Evolutionary conservation across 2,888 invertebrate species (phyloP).

Genomic region (Hydrotaea cyrtoneurina): DNA sequence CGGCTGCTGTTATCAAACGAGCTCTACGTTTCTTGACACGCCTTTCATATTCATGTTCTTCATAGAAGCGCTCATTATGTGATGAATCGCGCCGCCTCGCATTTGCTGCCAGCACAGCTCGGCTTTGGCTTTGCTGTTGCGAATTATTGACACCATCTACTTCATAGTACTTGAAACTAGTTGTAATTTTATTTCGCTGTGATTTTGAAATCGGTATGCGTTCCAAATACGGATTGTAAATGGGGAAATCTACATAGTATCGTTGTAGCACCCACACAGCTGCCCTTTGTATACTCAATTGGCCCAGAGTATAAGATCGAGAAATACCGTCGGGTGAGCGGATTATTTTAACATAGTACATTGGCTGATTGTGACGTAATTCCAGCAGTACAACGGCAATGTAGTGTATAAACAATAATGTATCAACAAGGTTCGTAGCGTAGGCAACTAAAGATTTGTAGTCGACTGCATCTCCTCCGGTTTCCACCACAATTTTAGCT

Average conservation of each 20-base stretch:
- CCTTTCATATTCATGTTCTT: slow-evolving; percentile 97
- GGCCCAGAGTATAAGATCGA: slow-evolving; percentile 92
- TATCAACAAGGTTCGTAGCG: slow-evolving; percentile 95
- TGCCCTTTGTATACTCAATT: slow-evolving; percentile 95
- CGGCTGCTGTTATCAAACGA: slow-evolving; percentile 94
- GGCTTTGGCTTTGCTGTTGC: slow-evolving; percentile 87
- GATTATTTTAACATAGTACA: slow-evolving; percentile 93
- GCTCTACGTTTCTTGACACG: slow-evolving; percentile 95
- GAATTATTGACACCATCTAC: slow-evolving; percentile 91
- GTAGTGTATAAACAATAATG: slow-evolving; percentile 96
- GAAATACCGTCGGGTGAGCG: slow-evolving; percentile 98
- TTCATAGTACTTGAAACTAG: slow-evolving; percentile 98
- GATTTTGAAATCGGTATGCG: slow-evolving; percentile 93
- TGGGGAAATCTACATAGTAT: slow-evolving; percentile 97
- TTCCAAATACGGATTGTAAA: slow-evolving; percentile 98
- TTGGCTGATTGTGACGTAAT: slow-evolving; percentile 94
- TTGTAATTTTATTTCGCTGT: slow-evolving; percentile 86
- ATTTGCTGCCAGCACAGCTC: slow-evolving; percentile 87
- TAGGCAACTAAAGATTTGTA: slow-evolving; percentile 95
- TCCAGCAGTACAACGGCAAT: slow-evolving; percentile 96
- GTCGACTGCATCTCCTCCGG: slow-evolving; percentile 89
- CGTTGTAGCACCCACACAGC: slow-evolving; percentile 96
- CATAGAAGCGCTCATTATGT: slow-evolving; percentile 98
- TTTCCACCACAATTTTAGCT: slow-evolving; percentile 88
- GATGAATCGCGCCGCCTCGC: slow-evolving; percentile 93